A percentile compares a stretch with the other conserved stretches of the same genome.
phyloP scores from a whole-genome alignment of 2,888 invertebrate genomes.

The Cancer borealis region DNA sequence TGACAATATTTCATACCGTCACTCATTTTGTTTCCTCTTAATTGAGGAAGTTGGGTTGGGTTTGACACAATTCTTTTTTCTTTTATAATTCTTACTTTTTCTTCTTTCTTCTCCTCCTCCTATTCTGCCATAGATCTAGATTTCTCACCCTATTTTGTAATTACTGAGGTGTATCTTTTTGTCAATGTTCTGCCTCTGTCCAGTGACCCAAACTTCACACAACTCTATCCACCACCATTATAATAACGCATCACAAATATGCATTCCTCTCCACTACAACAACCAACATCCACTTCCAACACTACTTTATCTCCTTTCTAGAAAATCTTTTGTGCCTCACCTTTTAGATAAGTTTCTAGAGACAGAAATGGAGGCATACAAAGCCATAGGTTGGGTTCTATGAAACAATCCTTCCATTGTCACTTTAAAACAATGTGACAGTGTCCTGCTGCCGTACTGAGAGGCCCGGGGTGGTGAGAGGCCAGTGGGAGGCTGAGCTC shows the following conservation, averaged over 20 bases:
- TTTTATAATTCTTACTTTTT: neutral
- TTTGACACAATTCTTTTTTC: neutral
- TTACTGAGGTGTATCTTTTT: too few species aligned
- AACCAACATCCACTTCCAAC: neutral
- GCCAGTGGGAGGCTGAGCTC: conserved; percentile 15
- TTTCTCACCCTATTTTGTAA: too few species aligned
- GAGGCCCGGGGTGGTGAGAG: neutral
- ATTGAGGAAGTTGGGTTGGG: neutral
- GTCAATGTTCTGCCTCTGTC: neutral
- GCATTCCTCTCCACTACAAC: neutral
- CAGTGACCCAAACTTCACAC: neutral
- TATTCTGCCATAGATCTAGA: too few species aligned
- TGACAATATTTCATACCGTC: neutral
- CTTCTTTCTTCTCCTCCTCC: too few species aligned
- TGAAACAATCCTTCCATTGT: neutral
- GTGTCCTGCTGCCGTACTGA: neutral
- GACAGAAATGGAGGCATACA: neutral
- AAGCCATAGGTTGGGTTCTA: neutral
- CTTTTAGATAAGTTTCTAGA: neutral
- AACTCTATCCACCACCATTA: neutral
- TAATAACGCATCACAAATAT: neutral
- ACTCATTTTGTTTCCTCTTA: neutral
- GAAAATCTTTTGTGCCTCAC: neutral
- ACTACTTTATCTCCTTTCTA: neutral
- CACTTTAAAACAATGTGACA: neutral